Evolutionary conservation across 30 jellyfish, hydroid and myxozoan species (phyloP).

Genomic region (Turritopsis dohrnii): DNA sequence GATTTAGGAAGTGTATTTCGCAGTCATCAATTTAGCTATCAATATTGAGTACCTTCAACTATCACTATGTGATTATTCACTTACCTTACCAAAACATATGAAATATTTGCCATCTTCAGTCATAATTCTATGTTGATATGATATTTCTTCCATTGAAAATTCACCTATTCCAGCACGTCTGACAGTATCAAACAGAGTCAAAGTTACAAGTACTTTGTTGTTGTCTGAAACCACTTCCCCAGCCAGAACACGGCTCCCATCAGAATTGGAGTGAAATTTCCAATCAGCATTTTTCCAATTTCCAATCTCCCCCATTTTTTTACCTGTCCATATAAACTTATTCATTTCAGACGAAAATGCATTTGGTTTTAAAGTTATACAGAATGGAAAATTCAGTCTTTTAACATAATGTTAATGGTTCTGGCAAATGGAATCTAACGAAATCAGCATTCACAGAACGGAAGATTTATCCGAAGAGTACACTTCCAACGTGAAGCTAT

Average conservation of each 20-base stretch:
- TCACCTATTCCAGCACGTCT: neutral
- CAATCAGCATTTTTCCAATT: constrained; percentile 28
- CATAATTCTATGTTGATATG: neutral
- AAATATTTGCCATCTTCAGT: constrained; percentile 24
- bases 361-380: neutral
- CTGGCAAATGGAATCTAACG: no score
- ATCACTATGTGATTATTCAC: no score
- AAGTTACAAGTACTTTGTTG: neutral
- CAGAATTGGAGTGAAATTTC: constrained; percentile 34
- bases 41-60: no score
- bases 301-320: constrained; percentile 28
- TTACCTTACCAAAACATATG: neutral
- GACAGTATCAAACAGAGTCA: neutral
- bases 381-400: no score
- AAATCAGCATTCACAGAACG: no score
- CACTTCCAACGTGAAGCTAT: no score
- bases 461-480: no score
- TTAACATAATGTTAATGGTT: no score
- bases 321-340: constrained; percentile 22
- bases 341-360: neutral
- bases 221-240: neutral
- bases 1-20: no score
- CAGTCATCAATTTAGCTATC: no score
- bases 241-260: neutral
- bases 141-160: neutral